phyloP scores from a whole-genome alignment of 1,140 invertebrate genomes.

The Hyles vespertilio region DNA sequence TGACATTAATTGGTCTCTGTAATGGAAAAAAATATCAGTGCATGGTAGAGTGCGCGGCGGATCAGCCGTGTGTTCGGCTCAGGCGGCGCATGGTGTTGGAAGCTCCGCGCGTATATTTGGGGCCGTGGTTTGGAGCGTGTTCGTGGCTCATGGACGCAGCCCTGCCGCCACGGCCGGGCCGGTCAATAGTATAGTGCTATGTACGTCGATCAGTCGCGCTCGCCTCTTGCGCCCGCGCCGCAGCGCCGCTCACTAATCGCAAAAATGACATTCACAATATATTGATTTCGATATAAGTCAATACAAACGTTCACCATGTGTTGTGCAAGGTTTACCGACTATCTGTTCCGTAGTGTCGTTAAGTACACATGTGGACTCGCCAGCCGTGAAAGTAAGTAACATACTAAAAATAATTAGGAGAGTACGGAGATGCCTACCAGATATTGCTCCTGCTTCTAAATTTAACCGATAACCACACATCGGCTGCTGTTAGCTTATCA shows the following conservation, averaged over 20 bases:
- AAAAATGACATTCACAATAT: slow-evolving; percentile 56
- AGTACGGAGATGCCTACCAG: neutral
- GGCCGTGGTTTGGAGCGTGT: slow-evolving; percentile 9
- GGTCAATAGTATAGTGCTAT: slow-evolving; percentile 55
- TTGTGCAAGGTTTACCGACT: slow-evolving; percentile 61
- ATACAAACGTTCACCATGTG: slow-evolving; percentile 53
- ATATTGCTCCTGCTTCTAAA: slow-evolving; percentile 22
- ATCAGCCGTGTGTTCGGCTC: slow-evolving; percentile 32
- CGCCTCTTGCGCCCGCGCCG: slow-evolving; percentile 26
- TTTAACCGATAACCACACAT: slow-evolving; percentile 22
- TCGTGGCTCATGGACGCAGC: slow-evolving; percentile 15
- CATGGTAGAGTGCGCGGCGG: slow-evolving; percentile 34
- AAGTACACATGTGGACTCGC: slow-evolving; percentile 68
- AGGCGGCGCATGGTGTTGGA: slow-evolving; percentile 31
- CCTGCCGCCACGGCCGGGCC: slow-evolving; percentile 24
- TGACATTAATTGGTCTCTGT: slow-evolving; percentile 54
- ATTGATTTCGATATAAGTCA: slow-evolving; percentile 38
- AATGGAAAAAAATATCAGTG: slow-evolving; percentile 57
- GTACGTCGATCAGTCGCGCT: slow-evolving; percentile 54
- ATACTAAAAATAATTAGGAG: neutral
- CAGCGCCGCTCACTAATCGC: slow-evolving; percentile 37
- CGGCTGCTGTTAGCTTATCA: slow-evolving; percentile 15
- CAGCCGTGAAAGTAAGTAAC: slow-evolving; percentile 65
- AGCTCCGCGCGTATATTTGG: slow-evolving; percentile 45
- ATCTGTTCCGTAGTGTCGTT: slow-evolving; percentile 62